A percentile compares a stretch with the other conserved stretches of the same genome.
These are phyloP conservation scores for Pseudorhiza aurosa DNA, from an alignment of 30 jellyfish, hydroid and myxozoan genomes.

Conservation along the genomic window DNA sequence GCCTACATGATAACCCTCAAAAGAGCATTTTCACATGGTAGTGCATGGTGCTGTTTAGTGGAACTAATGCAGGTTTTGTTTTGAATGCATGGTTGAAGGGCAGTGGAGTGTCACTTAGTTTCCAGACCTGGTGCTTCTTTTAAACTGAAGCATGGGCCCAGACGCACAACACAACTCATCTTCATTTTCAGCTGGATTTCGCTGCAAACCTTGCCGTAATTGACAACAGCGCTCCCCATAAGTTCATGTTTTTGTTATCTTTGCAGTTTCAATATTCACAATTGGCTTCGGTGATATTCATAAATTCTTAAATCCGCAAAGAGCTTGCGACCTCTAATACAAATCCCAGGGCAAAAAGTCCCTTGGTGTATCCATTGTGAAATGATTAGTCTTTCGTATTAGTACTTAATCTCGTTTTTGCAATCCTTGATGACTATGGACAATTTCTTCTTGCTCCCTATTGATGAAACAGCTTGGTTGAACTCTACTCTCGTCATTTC, in stretches of 20 bases:
- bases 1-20: too few species aligned
- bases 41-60: too few species aligned
- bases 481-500: background rate
- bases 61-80: too few species aligned
- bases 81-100: too few species aligned
- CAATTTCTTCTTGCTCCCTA: background rate
- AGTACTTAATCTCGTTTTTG: conserved; percentile 7
- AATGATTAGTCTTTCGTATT: conserved; percentile 5
- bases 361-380: conserved; percentile 10
- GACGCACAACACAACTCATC: too few species aligned
- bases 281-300: background rate
- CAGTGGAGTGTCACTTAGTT: too few species aligned
- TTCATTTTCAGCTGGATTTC: too few species aligned
- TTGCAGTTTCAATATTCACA: conserved; percentile 10
- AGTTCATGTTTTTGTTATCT: conserved; percentile 1
- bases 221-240: background rate
- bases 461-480: background rate
- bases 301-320: conserved; percentile 7
- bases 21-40: too few species aligned
- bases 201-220: background rate
- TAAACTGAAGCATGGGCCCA: too few species aligned
- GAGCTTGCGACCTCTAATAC: conserved; percentile 25
- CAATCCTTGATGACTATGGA: background rate
- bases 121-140: too few species aligned
- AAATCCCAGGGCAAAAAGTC: conserved; percentile 23